Percentiles rank a stretch among this genome's conserved stretches.
Evolutionary conservation across 2,113 vertebrate species (phyloP).

Genomic region (Mellivora capensis): DNA sequence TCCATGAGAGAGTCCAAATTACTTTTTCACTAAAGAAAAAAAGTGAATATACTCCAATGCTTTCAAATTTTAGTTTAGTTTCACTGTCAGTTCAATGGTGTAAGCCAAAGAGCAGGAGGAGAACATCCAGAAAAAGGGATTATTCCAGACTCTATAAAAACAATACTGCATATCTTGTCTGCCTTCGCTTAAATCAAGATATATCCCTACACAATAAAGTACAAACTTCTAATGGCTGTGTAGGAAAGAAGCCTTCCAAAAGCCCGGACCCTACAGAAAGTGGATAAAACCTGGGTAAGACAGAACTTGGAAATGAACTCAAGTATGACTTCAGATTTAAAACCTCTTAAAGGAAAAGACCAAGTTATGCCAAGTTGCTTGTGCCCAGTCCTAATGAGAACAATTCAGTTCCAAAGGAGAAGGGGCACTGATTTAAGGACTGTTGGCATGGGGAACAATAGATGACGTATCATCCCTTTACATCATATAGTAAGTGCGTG

Average conservation of each 20-base stretch:
- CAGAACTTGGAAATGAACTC: slow-evolving; percentile 20
- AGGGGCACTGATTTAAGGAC: slow-evolving; percentile 17
- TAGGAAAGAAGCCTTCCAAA: neutral
- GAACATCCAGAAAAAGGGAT: neutral
- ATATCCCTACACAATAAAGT: neutral
- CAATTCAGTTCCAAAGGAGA: slow-evolving; percentile 26
- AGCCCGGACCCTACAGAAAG: neutral
- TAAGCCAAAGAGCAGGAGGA: neutral
- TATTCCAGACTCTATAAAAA: neutral
- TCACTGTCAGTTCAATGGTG: neutral
- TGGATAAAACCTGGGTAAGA: neutral
- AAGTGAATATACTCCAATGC: neutral
- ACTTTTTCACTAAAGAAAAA: slow-evolving; percentile 3
- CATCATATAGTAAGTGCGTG: neutral
- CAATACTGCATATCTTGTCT: neutral
- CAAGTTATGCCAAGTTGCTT: neutral
- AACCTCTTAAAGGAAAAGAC: neutral
- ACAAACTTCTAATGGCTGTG: neutral
- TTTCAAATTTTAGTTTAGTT: neutral
- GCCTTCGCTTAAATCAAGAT: neutral
- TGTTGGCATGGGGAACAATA: slow-evolving; percentile 3
- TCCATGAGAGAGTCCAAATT: slow-evolving; percentile 6
- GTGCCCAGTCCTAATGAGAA: neutral
- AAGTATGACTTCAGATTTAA: slow-evolving; percentile 37
- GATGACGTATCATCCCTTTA: slow-evolving; percentile 39